phyloP scores from a whole-genome alignment of 1,140 invertebrate species.

The Cecropterus lyciades region DNA sequence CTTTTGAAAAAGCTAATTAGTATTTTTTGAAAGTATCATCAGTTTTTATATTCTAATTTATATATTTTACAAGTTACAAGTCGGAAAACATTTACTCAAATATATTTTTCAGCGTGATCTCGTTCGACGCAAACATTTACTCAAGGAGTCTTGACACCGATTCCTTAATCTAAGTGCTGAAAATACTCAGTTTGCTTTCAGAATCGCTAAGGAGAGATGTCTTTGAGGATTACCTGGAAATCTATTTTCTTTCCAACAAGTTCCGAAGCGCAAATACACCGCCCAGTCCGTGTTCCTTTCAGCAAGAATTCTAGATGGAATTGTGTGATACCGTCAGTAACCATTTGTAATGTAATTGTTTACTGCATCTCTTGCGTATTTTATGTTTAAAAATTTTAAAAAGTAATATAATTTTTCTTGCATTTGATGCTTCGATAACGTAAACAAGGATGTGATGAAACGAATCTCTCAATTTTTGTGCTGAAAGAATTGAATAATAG shows the following conservation, averaged over 20 bases:
- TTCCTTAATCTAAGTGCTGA: not conserved
- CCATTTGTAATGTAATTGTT: no score
- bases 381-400: no score
- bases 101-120: not conserved
- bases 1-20: no score
- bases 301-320: constrained; percentile 6
- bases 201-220: constrained; percentile 4
- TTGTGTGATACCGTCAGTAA: not conserved
- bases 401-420: no score
- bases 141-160: not conserved
- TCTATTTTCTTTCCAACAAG: constrained; percentile 25
- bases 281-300: constrained; percentile 14
- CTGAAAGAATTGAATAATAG: no score
- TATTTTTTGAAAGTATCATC: no score
- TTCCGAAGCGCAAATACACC: constrained; percentile 8
- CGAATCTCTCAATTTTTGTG: no score
- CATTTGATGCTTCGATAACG: no score
- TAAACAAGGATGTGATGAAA: no score
- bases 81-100: not conserved
- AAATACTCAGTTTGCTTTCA: not conserved
- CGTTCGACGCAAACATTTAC: not conserved
- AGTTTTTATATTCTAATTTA: no score
- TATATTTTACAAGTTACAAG: no score
- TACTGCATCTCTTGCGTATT: no score
- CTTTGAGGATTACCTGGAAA: constrained; percentile 25